These are phyloP conservation scores for Oxystoma pomonae DNA, from an alignment of 2,888 invertebrate genomes.

Conservation along the genomic window DNA sequence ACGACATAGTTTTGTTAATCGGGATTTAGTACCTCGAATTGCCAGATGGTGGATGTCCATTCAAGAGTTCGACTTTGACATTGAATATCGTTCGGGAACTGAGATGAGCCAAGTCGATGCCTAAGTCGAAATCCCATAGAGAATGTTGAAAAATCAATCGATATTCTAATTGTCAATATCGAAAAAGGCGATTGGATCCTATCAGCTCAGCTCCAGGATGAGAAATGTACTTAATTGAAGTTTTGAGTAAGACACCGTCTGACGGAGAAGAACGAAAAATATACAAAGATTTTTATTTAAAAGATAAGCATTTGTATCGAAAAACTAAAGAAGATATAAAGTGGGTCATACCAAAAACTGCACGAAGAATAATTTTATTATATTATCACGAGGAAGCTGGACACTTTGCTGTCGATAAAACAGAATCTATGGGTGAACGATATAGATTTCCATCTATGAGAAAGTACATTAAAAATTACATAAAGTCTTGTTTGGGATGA, in stretches of 20 bases:
- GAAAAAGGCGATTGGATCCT: slow-evolving; percentile 14
- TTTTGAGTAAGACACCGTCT: not conserved
- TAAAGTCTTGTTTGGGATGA: slow-evolving; percentile 24
- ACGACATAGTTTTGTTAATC: not conserved
- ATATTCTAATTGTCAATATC: slow-evolving; percentile 3
- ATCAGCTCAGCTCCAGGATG: slow-evolving; percentile 1
- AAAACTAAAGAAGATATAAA: not conserved
- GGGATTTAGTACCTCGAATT: not conserved
- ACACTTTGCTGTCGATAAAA: slow-evolving; percentile 5
- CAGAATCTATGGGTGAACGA: not conserved
- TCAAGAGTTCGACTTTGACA: not conserved
- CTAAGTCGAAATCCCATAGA: not conserved
- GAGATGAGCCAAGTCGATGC: not conserved
- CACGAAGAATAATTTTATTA: not conserved
- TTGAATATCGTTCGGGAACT: not conserved
- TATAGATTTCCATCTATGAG: slow-evolving; percentile 4
- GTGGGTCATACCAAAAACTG: slow-evolving; percentile 3
- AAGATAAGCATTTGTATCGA: not conserved
- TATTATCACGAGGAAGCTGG: slow-evolving; percentile 2
- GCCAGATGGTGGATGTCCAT: not conserved
- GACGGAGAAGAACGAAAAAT: slow-evolving; percentile 4
- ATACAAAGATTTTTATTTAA: slow-evolving; percentile 1
- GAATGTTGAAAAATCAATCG: not conserved
- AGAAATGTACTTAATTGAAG: slow-evolving; percentile 3
- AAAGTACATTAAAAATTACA: slow-evolving; percentile 16